A percentile compares a stretch with the other conserved stretches of the same genome.
These are phyloP conservation scores for Thelaira solivaga DNA, from an alignment of 2,888 invertebrate genomes.

Conservation along the genomic window DNA sequence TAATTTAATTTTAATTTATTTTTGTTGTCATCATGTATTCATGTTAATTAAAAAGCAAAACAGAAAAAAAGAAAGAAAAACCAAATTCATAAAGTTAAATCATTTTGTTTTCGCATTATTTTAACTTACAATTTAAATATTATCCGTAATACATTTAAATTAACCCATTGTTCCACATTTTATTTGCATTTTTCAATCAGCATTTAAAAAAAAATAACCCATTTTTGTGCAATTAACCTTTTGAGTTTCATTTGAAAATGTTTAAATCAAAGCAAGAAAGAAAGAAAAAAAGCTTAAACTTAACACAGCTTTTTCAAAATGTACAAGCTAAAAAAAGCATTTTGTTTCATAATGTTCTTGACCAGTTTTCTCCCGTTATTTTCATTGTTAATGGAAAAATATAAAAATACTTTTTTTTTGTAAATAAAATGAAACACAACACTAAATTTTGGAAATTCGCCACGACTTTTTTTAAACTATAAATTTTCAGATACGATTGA, in stretches of 20 bases:
- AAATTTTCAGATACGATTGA: slow-evolving; percentile 89
- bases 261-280: not conserved
- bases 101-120: slow-evolving; percentile 37
- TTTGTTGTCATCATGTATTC: too few species aligned
- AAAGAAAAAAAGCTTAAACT: slow-evolving; percentile 5
- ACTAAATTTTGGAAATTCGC: slow-evolving; percentile 69
- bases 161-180: slow-evolving; percentile 27
- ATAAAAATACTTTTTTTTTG: slow-evolving; percentile 9
- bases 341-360: slow-evolving; percentile 52
- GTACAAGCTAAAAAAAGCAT: slow-evolving; percentile 25
- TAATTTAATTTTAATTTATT: slow-evolving; percentile 29
- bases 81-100: slow-evolving; percentile 7
- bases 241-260: not conserved
- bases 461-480: slow-evolving; percentile 72
- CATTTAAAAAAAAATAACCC: slow-evolving; percentile 19
- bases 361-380: slow-evolving; percentile 36
- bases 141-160: slow-evolving; percentile 20
- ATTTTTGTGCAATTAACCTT: slow-evolving; percentile 46
- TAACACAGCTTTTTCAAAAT: slow-evolving; percentile 43
- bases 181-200: slow-evolving; percentile 33
- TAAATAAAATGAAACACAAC: slow-evolving; percentile 57
- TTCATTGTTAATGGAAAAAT: slow-evolving; percentile 38
- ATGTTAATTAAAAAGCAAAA: not conserved
- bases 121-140: slow-evolving; percentile 10
- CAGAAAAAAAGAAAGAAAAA: not conserved